Conservation (phyloP, 2,888 invertebrate species). For the Drosophila tanythrix region DNA sequence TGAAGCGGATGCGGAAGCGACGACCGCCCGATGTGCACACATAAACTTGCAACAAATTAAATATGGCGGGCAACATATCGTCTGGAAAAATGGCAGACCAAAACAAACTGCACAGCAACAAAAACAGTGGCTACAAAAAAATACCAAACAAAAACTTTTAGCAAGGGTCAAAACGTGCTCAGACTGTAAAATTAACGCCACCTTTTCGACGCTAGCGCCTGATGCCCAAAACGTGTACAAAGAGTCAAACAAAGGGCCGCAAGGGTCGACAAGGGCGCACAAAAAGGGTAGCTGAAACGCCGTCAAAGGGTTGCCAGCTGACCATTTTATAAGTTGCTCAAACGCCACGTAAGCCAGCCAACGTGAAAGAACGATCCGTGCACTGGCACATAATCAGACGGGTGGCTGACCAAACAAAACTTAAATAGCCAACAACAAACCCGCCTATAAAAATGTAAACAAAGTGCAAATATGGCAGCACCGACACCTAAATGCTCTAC, state of each 20-base stretch:
- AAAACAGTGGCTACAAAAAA: constrained; percentile 21
- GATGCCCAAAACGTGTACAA: constrained; percentile 63
- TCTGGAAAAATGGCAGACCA: constrained; percentile 76
- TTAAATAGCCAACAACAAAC: constrained; percentile 45
- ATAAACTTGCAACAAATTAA: constrained; percentile 72
- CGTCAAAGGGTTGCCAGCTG: constrained; percentile 42
- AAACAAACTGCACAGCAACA: constrained; percentile 59
- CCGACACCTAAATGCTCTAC: constrained; percentile 18
- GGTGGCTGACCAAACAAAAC: constrained; percentile 52
- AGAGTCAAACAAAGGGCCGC: constrained; percentile 61
- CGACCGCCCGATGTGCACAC: constrained; percentile 32
- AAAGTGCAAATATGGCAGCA: background rate
- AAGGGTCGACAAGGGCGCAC: constrained; percentile 8
- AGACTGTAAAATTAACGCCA: constrained; percentile 78
- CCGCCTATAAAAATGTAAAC: constrained; percentile 39
- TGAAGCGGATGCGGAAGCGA: constrained; percentile 62
- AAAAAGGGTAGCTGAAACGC: constrained; percentile 32
- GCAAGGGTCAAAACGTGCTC: constrained; percentile 72
- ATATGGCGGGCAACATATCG: constrained; percentile 77
- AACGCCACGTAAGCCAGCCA: constrained; percentile 46
- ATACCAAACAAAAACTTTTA: constrained; percentile 49
- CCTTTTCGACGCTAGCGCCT: constrained; percentile 43
- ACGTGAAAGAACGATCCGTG: constrained; percentile 32
- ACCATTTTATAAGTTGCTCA: constrained; percentile 46
- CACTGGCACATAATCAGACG: constrained; percentile 24